These are phyloP conservation scores for Crocuta crocuta DNA, from an alignment of 2,113 vertebrate species.

Conservation along the genomic window DNA sequence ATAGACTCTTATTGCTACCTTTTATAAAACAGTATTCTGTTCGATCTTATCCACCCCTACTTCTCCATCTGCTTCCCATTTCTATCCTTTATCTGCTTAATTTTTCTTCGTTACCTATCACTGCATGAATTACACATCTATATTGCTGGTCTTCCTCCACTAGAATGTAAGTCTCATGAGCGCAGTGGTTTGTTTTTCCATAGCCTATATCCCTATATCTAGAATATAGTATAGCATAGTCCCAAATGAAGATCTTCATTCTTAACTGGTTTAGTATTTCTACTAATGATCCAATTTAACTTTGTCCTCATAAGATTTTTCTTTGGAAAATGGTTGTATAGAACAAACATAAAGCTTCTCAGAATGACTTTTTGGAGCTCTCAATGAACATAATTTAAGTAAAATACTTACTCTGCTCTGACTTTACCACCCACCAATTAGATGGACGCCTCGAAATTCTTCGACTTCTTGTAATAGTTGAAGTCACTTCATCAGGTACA, in stretches of 20 bases:
- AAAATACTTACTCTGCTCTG: slow-evolving; percentile 76
- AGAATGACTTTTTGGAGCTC: background rate
- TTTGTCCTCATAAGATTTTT: background rate
- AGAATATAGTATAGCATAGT: background rate
- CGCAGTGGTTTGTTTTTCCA: slow-evolving; percentile 8
- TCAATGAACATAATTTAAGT: slow-evolving; percentile 20
- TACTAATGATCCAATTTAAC: slow-evolving; percentile 43
- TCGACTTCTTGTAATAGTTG: slow-evolving; percentile 43
- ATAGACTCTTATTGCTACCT: background rate
- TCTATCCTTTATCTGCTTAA: background rate
- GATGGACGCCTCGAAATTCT: slow-evolving; percentile 75
- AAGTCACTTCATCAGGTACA: slow-evolving; percentile 13
- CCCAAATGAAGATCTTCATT: background rate
- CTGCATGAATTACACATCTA: background rate
- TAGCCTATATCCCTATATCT: background rate
- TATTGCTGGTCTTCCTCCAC: background rate
- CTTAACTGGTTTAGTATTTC: slow-evolving; percentile 6
- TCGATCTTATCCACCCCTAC: background rate
- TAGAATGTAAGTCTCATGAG: background rate
- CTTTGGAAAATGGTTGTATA: background rate
- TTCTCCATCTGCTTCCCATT: background rate
- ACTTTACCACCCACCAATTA: slow-evolving; percentile 76
- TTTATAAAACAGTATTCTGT: background rate
- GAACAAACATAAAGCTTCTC: slow-evolving; percentile 35
- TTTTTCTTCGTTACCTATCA: background rate